Evolutionary conservation across 53 echinoderm and acorn worm species (phyloP).

Genomic region (Apostichopus leukothele): DNA sequence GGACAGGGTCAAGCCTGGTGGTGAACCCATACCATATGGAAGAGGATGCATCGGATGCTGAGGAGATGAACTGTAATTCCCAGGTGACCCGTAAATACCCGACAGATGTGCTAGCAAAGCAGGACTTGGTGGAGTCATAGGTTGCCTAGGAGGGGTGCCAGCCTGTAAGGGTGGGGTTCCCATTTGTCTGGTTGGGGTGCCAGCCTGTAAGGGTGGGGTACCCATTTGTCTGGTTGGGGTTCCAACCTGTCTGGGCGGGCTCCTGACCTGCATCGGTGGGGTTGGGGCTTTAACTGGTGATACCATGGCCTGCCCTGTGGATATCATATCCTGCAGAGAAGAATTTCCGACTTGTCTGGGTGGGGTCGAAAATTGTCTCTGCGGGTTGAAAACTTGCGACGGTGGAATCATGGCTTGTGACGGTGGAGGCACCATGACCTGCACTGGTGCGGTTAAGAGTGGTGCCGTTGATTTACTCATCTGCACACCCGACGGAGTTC

Average conservation of each 20-base stretch:
- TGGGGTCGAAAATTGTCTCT: too few species aligned
- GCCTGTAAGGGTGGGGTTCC: background rate
- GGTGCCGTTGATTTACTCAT: background rate
- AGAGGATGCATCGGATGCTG: background rate
- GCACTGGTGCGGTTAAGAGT: background rate
- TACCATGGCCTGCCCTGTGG: background rate
- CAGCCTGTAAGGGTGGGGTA: background rate
- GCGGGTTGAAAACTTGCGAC: too few species aligned
- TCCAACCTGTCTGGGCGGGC: background rate
- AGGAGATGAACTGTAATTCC: background rate
- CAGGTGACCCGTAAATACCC: conserved; percentile 1
- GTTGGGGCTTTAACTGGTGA: background rate
- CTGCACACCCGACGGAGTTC: background rate
- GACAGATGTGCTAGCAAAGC: background rate
- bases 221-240: background rate
- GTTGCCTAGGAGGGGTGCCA: background rate
- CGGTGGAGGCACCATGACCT: background rate
- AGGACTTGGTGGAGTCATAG: conserved; percentile 12
- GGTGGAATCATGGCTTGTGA: too few species aligned
- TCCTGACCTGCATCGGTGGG: background rate
- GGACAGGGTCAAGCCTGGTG: background rate
- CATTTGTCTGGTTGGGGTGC: background rate
- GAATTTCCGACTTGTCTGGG: too few species aligned
- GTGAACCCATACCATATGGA: conserved; percentile 7
- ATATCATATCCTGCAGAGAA: too few species aligned